Percentiles rank a stretch among this genome's conserved stretches.
Conservation (phyloP, 1,140 invertebrate genomes). For the Spodoptera frugiperda region DNA sequence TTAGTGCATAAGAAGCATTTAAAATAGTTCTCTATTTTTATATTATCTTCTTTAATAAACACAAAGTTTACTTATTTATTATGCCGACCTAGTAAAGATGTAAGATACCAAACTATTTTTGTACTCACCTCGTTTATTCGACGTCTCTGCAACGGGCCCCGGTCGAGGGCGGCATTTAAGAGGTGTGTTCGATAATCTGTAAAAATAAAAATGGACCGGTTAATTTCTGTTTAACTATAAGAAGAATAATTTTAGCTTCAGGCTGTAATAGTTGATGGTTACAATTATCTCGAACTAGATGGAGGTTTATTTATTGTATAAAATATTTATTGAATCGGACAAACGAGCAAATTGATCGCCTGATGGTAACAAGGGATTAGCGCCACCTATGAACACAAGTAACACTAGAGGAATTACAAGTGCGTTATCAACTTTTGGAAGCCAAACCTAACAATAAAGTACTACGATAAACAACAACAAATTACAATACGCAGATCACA, state of each 20-base stretch:
- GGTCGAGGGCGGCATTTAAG: conserved; percentile 63
- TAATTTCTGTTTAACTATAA: conserved; percentile 28
- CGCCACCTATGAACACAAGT: too few relatives aligned
- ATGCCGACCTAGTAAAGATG: neutral
- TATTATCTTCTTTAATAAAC: too few relatives aligned
- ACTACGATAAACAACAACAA: too few relatives aligned
- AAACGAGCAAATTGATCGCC: too few relatives aligned
- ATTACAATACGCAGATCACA: too few relatives aligned
- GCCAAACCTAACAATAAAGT: too few relatives aligned
- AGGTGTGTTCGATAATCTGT: conserved; percentile 64
- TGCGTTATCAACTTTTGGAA: too few relatives aligned
- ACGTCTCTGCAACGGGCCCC: conserved; percentile 55
- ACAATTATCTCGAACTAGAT: neutral
- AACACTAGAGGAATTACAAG: too few relatives aligned
- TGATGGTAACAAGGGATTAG: too few relatives aligned
- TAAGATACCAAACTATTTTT: conserved; percentile 27
- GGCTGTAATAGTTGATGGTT: neutral
- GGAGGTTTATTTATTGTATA: neutral
- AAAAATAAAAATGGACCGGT: conserved; percentile 56
- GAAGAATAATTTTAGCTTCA: conserved; percentile 9
- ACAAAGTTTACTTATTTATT: too few relatives aligned
- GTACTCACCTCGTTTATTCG: conserved; percentile 65
- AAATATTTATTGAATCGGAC: neutral
- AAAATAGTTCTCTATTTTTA: too few relatives aligned
- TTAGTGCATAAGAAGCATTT: too few relatives aligned